Conservation (phyloP, 2,113 vertebrate species). For the Diphyllodes magnificus region DNA sequence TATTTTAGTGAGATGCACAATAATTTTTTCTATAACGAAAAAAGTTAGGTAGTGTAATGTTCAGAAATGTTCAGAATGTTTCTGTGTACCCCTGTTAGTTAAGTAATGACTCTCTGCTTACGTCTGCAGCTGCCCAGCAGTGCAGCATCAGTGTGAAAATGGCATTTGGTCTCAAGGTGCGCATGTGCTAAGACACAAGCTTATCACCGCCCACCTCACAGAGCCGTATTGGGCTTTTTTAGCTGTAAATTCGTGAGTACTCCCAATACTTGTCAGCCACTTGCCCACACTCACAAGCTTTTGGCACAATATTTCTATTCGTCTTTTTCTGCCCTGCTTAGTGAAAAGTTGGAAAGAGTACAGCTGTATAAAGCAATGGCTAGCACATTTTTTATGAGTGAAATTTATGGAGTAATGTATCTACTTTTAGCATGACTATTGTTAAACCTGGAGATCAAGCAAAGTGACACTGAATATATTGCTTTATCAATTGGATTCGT, state of each 20-base stretch:
- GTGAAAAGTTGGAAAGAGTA: slow-evolving; percentile 67
- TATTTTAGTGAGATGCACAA: neutral
- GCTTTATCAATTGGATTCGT: slow-evolving; percentile 85
- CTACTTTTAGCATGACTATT: slow-evolving; percentile 84
- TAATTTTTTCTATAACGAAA: neutral
- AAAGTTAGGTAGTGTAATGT: neutral
- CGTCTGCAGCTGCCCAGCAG: neutral
- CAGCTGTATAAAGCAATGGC: slow-evolving; percentile 70
- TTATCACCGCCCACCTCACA: neutral
- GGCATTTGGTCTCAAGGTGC: neutral
- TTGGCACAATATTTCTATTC: slow-evolving; percentile 42
- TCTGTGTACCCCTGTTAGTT: neutral
- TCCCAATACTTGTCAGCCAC: neutral
- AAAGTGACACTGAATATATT: slow-evolving; percentile 83
- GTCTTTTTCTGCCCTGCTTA: slow-evolving; percentile 48
- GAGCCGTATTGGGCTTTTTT: neutral
- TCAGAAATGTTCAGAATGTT: neutral
- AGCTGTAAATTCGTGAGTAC: neutral
- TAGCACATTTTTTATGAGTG: slow-evolving; percentile 76
- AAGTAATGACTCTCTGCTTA: rapidly evolving
- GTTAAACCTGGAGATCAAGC: slow-evolving; percentile 82
- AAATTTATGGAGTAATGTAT: slow-evolving; percentile 82
- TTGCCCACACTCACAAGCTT: neutral
- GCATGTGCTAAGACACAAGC: neutral
- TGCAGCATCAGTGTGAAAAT: neutral